Percentiles rank a stretch among this genome's conserved stretches.
Conservation (phyloP, 2,888 invertebrate genomes). For the Caenorhabditis afra region DNA sequence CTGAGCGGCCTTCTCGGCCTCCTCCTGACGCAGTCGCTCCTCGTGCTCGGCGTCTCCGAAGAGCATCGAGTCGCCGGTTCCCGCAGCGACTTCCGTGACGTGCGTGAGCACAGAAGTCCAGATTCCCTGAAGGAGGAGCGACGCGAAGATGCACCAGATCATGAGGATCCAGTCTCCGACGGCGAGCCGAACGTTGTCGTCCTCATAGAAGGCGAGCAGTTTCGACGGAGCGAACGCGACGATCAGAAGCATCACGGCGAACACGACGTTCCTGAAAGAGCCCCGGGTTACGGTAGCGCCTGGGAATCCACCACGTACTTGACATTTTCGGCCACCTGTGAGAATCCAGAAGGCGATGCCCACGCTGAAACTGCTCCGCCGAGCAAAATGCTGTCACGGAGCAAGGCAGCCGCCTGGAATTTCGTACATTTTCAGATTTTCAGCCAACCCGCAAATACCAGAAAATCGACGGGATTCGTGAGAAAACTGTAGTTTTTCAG, state of each 20-base stretch:
- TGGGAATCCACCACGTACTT: constrained; percentile 16
- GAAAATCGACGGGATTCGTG: constrained; percentile 77
- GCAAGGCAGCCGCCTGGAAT: constrained; percentile 72
- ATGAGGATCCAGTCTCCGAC: constrained; percentile 80
- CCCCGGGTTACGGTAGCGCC: too few species aligned
- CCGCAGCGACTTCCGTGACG: constrained; percentile 72
- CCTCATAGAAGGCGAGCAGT: constrained; percentile 79
- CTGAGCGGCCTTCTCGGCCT: constrained; percentile 72
- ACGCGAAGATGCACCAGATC: constrained; percentile 79
- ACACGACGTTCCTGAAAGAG: constrained; percentile 66
- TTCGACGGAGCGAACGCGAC: constrained; percentile 79
- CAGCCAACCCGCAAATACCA: constrained; percentile 69
- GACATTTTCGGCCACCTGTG: constrained; percentile 72
- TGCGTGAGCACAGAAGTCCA: constrained; percentile 76
- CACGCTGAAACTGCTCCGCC: constrained; percentile 79
- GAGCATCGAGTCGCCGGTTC: constrained; percentile 63
- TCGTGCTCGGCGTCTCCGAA: constrained; percentile 67
- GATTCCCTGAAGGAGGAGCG: constrained; percentile 74
- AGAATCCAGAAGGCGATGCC: constrained; percentile 74
- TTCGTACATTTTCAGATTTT: background rate
- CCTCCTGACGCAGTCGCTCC: constrained; percentile 66
- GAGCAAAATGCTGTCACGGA: constrained; percentile 75
- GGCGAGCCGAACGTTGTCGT: constrained; percentile 70
- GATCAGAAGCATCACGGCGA: constrained; percentile 76
- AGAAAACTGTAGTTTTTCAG: constrained; percentile 76